Base-by-base conservation (phyloP, 1,140 invertebrate species). In the Coboldia fuscipes region DNA sequence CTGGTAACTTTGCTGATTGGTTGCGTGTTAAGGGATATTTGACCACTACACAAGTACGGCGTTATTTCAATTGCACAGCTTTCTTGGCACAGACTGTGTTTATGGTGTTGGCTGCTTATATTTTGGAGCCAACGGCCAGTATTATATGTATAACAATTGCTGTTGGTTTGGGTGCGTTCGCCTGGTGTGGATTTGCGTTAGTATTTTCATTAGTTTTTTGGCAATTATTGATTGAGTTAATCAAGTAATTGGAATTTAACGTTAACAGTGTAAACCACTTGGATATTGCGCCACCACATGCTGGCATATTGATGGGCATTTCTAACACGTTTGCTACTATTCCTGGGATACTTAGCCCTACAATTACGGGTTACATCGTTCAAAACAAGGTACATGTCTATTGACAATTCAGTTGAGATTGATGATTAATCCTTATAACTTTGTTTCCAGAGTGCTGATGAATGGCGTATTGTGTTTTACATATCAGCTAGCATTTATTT, bases 261-360 rank as follows among this genome's bases (percentile, higher is more conserved):
- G n/a, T n/a, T n/a, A n/a, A n/a, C 50, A 80, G 77, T 50, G 80
- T 86, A 4, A 86, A 89, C 57, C 79, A 83, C 47, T 52, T 89
- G 46, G 83, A 89, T 50, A 73, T 89, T 40, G 83, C 83, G 8
- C 81, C 82, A 15, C 75, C 74, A 45, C 75, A 77, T 51, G 76
- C 77, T 2, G 75, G 75, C 45, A 69, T 82, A 3, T 48, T 89
- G 19, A 85, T 88, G 80, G 85, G 84, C 2, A 63, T 90, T 18
- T 79, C 79, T 3, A 89, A 89, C 52, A 88, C 82, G 1, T 62
- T 90, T 42, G 83, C 80, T 1, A 89, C 84, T 1, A 51, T 92
- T 38, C 82, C 84, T 23, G 85, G 85, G 16, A 85, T 90, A 39
- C 54, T 89, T 5, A 83, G 77, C 53, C 85, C 84, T 0, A 60